A percentile compares a stretch with the other conserved stretches of the same genome.
Conservation (phyloP, 2,888 invertebrate genomes). For the Zelleria hepariella region DNA sequence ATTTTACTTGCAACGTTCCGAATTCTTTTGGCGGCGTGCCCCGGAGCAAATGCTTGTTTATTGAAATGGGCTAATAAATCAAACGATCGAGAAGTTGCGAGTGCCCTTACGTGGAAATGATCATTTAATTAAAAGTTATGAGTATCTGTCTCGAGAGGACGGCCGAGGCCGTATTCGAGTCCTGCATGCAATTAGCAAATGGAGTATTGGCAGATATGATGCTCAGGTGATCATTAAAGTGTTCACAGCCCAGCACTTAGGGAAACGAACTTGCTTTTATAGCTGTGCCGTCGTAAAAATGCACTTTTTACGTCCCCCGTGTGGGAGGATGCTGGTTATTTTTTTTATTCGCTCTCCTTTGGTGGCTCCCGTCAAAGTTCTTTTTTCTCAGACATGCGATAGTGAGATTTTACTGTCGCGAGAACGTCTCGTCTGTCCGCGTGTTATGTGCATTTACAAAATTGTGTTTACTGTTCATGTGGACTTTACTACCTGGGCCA, state of each 20-base stretch:
- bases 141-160: too few species aligned
- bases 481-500: not conserved
- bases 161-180: not conserved
- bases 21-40: not conserved
- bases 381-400: slow-evolving; percentile 35
- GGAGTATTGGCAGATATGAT: slow-evolving; percentile 6
- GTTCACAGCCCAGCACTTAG: slow-evolving; percentile 23
- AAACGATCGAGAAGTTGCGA: not conserved
- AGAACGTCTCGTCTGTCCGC: slow-evolving; percentile 9
- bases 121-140: too few species aligned
- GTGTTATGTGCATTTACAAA: slow-evolving; percentile 3
- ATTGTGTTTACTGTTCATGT: not conserved
- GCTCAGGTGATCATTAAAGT: slow-evolving; percentile 17
- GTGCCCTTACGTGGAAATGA: too few species aligned
- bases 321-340: slow-evolving; percentile 11
- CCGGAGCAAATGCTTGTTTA: not conserved
- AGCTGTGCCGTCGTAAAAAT: slow-evolving; percentile 32
- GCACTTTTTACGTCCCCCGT: slow-evolving; percentile 43
- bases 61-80: not conserved
- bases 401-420: slow-evolving; percentile 34
- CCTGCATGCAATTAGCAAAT: slow-evolving; percentile 6
- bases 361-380: slow-evolving; percentile 32
- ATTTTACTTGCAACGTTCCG: not conserved
- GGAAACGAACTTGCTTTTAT: slow-evolving; percentile 32
- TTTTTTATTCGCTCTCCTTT: slow-evolving; percentile 38